phyloP scores from a whole-genome alignment of 2,113 vertebrate species.

The Butorides virescens region DNA sequence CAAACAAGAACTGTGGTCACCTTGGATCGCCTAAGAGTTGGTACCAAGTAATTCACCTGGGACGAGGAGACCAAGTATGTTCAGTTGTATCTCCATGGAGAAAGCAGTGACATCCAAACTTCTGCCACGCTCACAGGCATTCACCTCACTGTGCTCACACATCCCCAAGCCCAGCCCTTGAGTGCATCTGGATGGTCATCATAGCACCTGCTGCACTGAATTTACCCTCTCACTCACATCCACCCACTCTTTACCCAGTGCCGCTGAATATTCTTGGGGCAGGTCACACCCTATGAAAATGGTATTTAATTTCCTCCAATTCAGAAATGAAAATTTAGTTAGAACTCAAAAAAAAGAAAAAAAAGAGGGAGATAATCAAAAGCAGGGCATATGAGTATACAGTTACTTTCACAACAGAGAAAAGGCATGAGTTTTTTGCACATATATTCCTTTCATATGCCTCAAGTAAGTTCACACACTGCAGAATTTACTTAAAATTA shows the following conservation, averaged over 20 bases:
- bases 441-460: neutral
- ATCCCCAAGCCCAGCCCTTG: neutral
- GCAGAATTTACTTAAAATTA: neutral
- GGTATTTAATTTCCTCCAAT: neutral
- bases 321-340: neutral
- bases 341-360: neutral
- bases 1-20: neutral
- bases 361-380: neutral
- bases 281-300: neutral
- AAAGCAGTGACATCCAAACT: neutral
- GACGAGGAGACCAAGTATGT: neutral
- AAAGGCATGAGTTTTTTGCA: neutral
- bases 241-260: neutral
- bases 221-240: neutral
- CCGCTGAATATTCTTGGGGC: neutral
- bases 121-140: neutral
- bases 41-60: neutral
- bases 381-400: neutral
- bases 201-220: neutral
- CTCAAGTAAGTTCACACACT: neutral
- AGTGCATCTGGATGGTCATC: accelerated
- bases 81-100: neutral
- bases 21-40: neutral
- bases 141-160: neutral
- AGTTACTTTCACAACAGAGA: neutral